A percentile compares a stretch with the other conserved stretches of the same genome.
Evolutionary conservation across 2,888 invertebrate genomes (phyloP).

Genomic region (Coremacera marginata): DNA sequence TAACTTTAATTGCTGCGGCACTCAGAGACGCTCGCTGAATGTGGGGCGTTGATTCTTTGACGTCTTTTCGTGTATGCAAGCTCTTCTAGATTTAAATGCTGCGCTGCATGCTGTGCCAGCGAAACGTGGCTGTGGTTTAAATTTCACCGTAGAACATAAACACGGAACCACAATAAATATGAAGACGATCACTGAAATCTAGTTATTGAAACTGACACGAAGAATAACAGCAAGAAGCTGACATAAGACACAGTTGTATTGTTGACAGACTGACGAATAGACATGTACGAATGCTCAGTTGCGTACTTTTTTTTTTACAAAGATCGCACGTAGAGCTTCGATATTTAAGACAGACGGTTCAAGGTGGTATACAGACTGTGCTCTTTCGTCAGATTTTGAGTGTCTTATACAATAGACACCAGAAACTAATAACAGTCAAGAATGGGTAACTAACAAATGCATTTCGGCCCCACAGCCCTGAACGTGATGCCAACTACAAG

Average conservation of each 20-base stretch:
- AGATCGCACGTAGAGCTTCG: constrained; percentile 25
- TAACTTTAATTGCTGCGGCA: background rate
- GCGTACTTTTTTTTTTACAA: constrained; percentile 23
- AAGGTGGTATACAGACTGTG: background rate
- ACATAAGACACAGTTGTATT: background rate
- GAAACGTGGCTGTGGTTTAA: background rate
- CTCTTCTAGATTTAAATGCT: background rate
- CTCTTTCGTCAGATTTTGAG: background rate
- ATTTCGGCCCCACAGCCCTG: no score
- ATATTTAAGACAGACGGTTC: background rate
- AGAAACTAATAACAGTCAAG: no score
- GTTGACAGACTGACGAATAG: constrained; percentile 11
- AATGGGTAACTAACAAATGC: no score
- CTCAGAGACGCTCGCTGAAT: background rate
- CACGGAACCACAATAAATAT: background rate
- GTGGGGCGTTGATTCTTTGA: background rate
- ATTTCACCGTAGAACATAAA: background rate
- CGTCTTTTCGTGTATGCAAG: background rate
- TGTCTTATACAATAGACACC: background rate
- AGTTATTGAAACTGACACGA: constrained; percentile 3
- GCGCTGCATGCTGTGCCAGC: background rate
- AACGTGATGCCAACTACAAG: no score
- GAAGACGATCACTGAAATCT: background rate
- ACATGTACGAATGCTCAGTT: constrained; percentile 38
- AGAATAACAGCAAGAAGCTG: background rate